phyloP scores from a whole-genome alignment of 2,797 vertebrate genomes.

The Anguilla megastoma region DNA sequence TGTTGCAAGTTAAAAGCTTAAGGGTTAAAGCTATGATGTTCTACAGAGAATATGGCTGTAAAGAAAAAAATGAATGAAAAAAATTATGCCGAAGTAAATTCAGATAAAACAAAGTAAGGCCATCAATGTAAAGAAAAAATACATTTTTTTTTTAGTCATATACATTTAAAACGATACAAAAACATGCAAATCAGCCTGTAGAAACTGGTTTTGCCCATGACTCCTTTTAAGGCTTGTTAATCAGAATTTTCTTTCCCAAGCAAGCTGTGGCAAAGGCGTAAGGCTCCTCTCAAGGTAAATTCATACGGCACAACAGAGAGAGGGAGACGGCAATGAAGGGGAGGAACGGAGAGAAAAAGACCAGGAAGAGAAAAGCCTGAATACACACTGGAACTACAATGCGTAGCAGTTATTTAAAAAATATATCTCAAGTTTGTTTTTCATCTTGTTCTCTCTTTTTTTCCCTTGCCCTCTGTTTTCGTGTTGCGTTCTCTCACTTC shows the following conservation, averaged over 20 bases:
- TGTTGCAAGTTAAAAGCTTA: conserved; percentile 30
- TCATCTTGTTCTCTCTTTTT: conserved; percentile 62
- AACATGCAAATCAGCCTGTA: conserved; percentile 74
- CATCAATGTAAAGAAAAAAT: conserved; percentile 67
- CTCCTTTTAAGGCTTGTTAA: conserved; percentile 77
- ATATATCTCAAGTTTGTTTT: conserved; percentile 76
- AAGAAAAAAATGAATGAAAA: conserved; percentile 40
- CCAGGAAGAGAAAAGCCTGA: conserved; percentile 65
- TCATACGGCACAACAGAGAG: conserved; percentile 51
- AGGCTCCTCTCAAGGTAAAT: conserved; percentile 68
- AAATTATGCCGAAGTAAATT: conserved; percentile 58
- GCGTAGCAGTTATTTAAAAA: conserved; percentile 76
- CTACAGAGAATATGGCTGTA: conserved; percentile 74
- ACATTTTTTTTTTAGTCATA: conserved; percentile 64
- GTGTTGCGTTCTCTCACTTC: conserved; percentile 78
- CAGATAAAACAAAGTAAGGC: conserved; percentile 63
- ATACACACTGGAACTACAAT: conserved; percentile 80
- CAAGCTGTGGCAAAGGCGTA: conserved; percentile 79
- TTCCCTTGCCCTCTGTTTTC: conserved; percentile 33
- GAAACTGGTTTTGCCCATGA: conserved; percentile 65
- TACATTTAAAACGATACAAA: conserved; percentile 63
- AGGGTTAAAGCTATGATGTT: conserved; percentile 66
- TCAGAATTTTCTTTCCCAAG: conserved; percentile 82
- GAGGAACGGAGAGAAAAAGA: conserved; percentile 47
- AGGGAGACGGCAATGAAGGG: conserved; percentile 57